These are phyloP conservation scores for Chelon labrosus DNA, from an alignment of 2,797 vertebrate species.

Conservation along the genomic window DNA sequence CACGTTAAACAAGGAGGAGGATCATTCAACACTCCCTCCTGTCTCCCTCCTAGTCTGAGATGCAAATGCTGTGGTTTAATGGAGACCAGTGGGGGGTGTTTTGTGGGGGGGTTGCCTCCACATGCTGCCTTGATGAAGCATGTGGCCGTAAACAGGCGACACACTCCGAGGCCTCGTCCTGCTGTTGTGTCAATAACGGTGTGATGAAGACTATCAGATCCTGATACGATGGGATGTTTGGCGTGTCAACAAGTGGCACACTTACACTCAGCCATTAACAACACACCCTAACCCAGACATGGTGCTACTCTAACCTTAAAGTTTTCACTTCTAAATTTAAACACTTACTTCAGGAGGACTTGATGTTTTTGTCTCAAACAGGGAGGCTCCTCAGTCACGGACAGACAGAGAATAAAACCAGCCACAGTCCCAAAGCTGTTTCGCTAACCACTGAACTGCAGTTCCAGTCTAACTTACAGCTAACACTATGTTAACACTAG, in stretches of 20 bases:
- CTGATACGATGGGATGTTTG: conserved; percentile 19
- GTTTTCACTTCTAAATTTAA: too few relatives aligned
- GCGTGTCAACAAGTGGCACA: conserved; percentile 60
- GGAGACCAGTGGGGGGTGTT: neutral
- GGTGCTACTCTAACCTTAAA: too few relatives aligned
- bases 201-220: conserved; percentile 28
- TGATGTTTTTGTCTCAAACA: too few relatives aligned
- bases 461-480: too few relatives aligned
- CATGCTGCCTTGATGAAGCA: neutral
- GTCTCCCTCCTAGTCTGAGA: neutral
- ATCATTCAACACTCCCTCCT: neutral
- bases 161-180: conserved; percentile 17
- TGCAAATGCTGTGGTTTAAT: conserved; percentile 20
- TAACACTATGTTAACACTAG: too few relatives aligned
- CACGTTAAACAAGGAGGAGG: too few relatives aligned
- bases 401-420: too few relatives aligned
- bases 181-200: conserved; percentile 33
- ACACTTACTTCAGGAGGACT: too few relatives aligned
- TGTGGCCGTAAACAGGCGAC: conserved; percentile 13
- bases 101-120: neutral
- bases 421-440: too few relatives aligned
- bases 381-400: too few relatives aligned
- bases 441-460: too few relatives aligned
- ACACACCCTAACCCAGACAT: too few relatives aligned
- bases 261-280: conserved; percentile 23